Evolutionary conservation across 2,888 invertebrate species (phyloP), one percentile per base, ranked within the genome.

Genomic region (Aleiodes alternator): DNA sequence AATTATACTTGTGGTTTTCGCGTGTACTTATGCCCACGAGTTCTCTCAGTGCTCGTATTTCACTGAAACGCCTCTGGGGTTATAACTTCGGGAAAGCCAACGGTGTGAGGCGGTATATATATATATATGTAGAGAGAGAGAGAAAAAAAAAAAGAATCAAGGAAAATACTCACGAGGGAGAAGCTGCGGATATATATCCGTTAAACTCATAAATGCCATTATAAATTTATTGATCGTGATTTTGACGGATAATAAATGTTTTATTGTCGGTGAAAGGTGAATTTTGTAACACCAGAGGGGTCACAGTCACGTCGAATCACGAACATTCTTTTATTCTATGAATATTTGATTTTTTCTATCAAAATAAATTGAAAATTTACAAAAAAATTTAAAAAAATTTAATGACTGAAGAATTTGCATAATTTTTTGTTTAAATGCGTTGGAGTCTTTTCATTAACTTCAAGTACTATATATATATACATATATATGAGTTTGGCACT

Each of bases 1-100:
- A 83, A 84, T 81, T 82, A 84, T 82, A 76, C 75, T 79, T 75
- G 80, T 68, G 79, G 80, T 80, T 78, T 23, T 75, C 68, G 51
- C 74, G 72, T 72, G 73, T 66, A 57, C 38, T 70, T 66, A 61
- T 34, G 55, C 71, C 48, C 66, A 57, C 38, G 66, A 14, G 9
- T 50, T 55, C 73, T 50, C 55, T 55, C 72, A 64, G 59, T 48
- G 57, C 50, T 14, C 23, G 69, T 72, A 72, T 51, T 76, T 76
- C 75, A 76, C 77, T 75, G 76, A 70, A 57, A 43, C 43, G 43
- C 43, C 43, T 72, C 69, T 69, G 66, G 61, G 70, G 72, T 72
- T 64, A 31, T 57, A 43, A 43, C 43, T 50, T 61, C 66, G 68
- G 23, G 57, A n/a, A 48, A 48, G 70, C 61, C 72, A 76, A 76